Conservation (phyloP, 2,888 invertebrate genomes). For the Lumbricus terrestris region DNA sequence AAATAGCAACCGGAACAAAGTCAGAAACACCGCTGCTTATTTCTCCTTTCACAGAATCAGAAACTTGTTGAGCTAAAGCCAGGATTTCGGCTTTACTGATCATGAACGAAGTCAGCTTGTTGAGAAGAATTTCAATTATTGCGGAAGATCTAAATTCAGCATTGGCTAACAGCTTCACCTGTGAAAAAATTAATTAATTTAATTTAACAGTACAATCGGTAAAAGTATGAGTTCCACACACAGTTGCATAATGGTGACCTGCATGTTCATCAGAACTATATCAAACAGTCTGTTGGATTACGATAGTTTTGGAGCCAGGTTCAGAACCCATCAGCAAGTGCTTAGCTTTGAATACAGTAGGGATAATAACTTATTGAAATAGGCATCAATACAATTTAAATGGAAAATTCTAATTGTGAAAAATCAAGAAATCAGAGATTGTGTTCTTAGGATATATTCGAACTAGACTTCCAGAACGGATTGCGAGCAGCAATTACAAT, state of each 20-base stretch:
- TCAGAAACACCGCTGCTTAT: background rate
- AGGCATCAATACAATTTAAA: background rate
- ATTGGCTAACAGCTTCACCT: background rate
- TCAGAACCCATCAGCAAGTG: background rate
- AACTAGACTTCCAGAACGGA: too few relatives aligned
- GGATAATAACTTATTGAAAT: background rate
- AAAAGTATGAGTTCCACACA: background rate
- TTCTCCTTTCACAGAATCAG: background rate
- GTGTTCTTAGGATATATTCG: too few relatives aligned
- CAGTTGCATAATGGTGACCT: background rate
- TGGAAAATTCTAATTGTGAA: background rate
- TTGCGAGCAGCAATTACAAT: background rate
- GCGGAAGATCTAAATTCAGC: background rate
- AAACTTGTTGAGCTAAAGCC: background rate
- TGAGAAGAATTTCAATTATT: background rate
- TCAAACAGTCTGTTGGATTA: background rate
- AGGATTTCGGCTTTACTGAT: background rate
- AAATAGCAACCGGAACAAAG: background rate
- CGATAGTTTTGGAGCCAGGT: background rate
- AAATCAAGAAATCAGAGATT: background rate
- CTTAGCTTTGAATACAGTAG: background rate
- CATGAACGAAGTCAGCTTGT: background rate
- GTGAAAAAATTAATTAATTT: background rate
- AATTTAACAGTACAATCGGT: background rate
- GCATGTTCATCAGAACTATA: background rate